Evolutionary conservation across 92 coral and sea anemone species (phyloP), one percentile per base, ranked within the genome.

Genomic region (Zoanthus gigantus): DNA sequence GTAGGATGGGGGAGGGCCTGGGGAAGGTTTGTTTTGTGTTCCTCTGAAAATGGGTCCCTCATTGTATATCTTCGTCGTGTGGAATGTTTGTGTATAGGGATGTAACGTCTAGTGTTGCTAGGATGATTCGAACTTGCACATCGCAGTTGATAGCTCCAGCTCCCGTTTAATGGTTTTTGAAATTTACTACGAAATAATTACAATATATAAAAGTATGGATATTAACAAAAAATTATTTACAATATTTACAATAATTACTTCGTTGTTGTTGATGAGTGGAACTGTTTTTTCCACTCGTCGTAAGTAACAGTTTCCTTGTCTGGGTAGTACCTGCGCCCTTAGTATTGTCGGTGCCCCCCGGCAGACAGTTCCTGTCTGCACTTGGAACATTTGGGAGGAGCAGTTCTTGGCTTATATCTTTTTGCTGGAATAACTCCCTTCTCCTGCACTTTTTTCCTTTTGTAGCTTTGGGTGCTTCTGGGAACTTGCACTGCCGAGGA

Each of bases 311-410:
- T 15, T 31, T 32, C 50, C 1, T n/a, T 72, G 47, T 32, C 2
- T 15, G 32, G 73, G 73, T 42, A 72, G 47, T 34, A 72, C 53
- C 77, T 6, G 77, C 52, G 52, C 47, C 50, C 77, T 53, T 72
- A 72, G 77, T 42, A 72, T 42, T 72, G 77, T 17, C 53, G 17
- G 77, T 72, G 77, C 23, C 18, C 37, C 42, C 31, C 15, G 42
- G 37, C 32, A 30, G 46, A 23, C 9, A 23, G 37, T 8, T 18
- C 46, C 75, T 11, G n/a, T 50, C 56, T 7, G 56, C 56, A 50
- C 56, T 50, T 50, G 9, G 56, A 50, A 50, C 56, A 50, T 50
- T 50, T 50, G 5, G 56, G 7, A 50, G 56, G 56, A 50, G 56
- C 56, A 50, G 56, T 50, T 50, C 56, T 50, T 50, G 9, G 56